Conservation (phyloP, 2,113 vertebrate genomes). For the Pollachius pollachius region DNA sequence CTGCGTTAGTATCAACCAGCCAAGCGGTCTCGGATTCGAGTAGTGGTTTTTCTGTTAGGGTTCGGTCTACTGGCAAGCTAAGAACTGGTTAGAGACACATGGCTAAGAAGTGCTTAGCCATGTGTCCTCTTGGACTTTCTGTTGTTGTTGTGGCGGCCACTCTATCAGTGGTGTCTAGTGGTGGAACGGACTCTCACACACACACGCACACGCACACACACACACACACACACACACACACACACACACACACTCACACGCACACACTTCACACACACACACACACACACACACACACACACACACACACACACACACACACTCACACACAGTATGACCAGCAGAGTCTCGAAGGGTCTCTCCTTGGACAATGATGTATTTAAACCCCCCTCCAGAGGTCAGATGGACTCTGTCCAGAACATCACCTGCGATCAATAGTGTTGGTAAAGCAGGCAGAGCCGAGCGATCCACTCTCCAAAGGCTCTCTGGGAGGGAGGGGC, state of each 20-base stretch:
- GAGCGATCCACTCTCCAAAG: constrained; percentile 61
- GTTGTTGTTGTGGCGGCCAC: constrained; percentile 37
- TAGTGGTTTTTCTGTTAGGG: constrained; percentile 48
- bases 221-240: no score
- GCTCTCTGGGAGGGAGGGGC: constrained; percentile 47
- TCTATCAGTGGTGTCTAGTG: constrained; percentile 63
- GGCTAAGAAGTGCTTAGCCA: constrained; percentile 60
- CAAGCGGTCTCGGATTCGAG: no score
- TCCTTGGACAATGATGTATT: constrained; percentile 75
- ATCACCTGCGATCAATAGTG: constrained; percentile 79
- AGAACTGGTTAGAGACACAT: constrained; percentile 16
- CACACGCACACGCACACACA: no score
- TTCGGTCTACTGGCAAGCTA: constrained; percentile 37
- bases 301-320: no score
- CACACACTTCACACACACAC: no score
- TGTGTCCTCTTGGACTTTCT: constrained; percentile 58
- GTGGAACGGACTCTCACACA: not conserved
- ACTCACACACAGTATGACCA: constrained; percentile 50
- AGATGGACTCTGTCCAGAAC: constrained; percentile 75
- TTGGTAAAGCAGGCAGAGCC: constrained; percentile 74
- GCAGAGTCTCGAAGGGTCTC: constrained; percentile 65
- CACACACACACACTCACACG: no score
- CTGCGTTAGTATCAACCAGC: no score
- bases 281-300: no score
- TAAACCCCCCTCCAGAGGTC: constrained; percentile 74